Evolutionary conservation across 2,888 invertebrate genomes (phyloP).

Genomic region (Chrysomela aeneicollis): DNA sequence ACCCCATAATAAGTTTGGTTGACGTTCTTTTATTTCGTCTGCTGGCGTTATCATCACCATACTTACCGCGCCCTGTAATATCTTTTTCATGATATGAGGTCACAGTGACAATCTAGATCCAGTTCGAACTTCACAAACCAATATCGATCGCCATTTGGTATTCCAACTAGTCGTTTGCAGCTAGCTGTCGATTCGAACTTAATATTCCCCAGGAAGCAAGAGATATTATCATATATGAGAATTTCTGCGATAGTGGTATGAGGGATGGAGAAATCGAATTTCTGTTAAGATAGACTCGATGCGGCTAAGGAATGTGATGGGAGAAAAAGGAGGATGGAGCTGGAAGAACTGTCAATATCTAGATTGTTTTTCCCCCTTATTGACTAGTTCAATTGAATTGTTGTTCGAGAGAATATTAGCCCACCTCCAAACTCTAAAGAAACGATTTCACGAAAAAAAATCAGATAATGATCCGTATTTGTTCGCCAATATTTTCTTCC

Average conservation of each 20-base stretch:
- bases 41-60: no score
- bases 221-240: constrained; percentile 3
- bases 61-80: no score
- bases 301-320: neutral
- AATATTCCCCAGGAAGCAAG: neutral
- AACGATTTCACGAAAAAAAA: neutral
- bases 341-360: no score
- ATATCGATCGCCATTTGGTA: neutral
- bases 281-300: neutral
- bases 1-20: no score
- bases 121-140: neutral
- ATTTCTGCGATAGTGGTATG: neutral
- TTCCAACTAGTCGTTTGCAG: neutral
- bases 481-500: neutral
- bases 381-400: no score
- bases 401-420: no score
- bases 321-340: no score
- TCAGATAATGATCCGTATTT: neutral
- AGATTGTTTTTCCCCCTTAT: no score
- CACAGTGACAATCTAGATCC: neutral
- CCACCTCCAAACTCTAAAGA: no score
- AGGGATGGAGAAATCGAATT: neutral
- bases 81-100: no score
- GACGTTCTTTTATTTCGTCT: no score
- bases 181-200: neutral